phyloP scores from a whole-genome alignment of 2,888 invertebrate genomes.

The Nomada hirtipes region DNA sequence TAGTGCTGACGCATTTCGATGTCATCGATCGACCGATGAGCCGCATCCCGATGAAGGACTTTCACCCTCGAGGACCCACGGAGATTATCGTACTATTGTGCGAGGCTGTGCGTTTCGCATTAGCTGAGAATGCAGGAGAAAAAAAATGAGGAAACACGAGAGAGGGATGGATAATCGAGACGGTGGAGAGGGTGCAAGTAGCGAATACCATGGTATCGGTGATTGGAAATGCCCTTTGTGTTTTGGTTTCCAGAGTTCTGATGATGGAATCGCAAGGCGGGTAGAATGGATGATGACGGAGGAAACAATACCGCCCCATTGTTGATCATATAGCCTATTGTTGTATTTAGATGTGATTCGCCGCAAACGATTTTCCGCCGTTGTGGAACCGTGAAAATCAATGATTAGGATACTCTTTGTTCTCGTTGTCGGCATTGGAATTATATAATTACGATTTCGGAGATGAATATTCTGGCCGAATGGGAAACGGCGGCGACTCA shows the following conservation, averaged over 20 bases:
- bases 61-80: constrained; percentile 37
- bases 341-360: constrained; percentile 64
- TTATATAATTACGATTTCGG: constrained; percentile 42
- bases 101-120: constrained; percentile 47
- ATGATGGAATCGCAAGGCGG: constrained; percentile 59
- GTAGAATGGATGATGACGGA: constrained; percentile 57
- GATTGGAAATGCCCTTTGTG: constrained; percentile 67
- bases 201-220: constrained; percentile 42
- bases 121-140: constrained; percentile 42
- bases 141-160: not conserved
- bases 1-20: not conserved
- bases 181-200: constrained; percentile 25
- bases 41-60: constrained; percentile 20
- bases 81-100: constrained; percentile 54
- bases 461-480: not conserved
- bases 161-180: constrained; percentile 16
- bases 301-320: constrained; percentile 59
- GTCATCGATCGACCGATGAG: constrained; percentile 18
- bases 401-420: constrained; percentile 55
- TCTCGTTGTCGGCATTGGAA: constrained; percentile 21
- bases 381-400: constrained; percentile 50
- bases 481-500: not conserved
- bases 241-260: constrained; percentile 53
- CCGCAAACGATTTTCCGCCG: constrained; percentile 61
- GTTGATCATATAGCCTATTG: constrained; percentile 61